phyloP scores from a whole-genome alignment of 2,797 vertebrate genomes.

The Parauchenoglanis punctatus region DNA sequence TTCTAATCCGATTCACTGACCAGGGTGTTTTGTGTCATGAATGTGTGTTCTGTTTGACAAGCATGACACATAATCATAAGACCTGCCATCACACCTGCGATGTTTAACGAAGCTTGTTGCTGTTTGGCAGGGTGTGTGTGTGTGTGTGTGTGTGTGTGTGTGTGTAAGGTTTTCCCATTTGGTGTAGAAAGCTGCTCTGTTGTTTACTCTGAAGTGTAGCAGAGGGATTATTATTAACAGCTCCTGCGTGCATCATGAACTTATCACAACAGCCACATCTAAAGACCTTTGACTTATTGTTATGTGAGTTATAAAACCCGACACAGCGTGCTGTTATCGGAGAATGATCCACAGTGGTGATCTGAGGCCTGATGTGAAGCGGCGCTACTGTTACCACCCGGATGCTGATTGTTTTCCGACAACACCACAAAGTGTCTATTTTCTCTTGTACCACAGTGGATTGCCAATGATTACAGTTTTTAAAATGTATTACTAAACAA shows the following conservation, averaged over 20 bases:
- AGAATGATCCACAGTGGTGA: background rate
- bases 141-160: background rate
- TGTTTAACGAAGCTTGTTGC: background rate
- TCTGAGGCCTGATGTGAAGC: background rate
- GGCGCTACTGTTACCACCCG: background rate
- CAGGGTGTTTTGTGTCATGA: background rate
- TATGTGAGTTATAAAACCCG: background rate
- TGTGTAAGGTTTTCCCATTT: background rate
- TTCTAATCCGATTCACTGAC: background rate
- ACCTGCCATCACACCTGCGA: too few relatives aligned
- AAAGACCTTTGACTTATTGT: background rate
- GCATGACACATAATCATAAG: too few relatives aligned
- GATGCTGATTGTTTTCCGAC: background rate
- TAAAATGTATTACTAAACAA: too few relatives aligned
- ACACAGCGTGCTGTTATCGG: background rate
- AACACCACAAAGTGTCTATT: background rate
- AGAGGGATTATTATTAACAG: constrained; percentile 4
- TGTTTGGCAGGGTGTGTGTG: background rate
- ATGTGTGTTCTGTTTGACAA: background rate
- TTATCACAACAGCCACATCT: background rate
- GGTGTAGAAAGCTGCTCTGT: background rate
- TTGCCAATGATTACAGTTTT: background rate
- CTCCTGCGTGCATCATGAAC: too few relatives aligned
- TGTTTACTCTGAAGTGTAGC: background rate
- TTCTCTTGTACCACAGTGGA: background rate